Base-by-base conservation (phyloP, 2,113 vertebrate genomes). In the Poeciliopsis retropinna region DNA sequence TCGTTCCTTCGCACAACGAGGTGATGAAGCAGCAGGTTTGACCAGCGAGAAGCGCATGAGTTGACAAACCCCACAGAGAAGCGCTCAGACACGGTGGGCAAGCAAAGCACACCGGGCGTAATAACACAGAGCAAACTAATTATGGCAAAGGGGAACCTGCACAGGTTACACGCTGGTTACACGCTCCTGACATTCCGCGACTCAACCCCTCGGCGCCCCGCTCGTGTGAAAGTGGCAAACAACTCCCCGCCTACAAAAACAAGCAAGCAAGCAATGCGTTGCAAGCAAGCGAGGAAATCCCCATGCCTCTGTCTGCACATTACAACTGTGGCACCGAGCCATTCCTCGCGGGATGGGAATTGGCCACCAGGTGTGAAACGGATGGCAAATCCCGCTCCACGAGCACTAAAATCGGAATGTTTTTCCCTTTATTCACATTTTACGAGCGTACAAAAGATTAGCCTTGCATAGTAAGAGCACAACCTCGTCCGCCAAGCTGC, bases 1-100 rank as follows among this genome's bases (percentile, higher is more conserved):
- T 47, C 44, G 44, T 17, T 91, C 86, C 88, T 80, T 62, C 77
- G 44, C 87, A 78, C 89, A 81, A 64, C 80, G 91, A 86, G 89
- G 74, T 91, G 92, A 92, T 93, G 93, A 90, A 94, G 90, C 92
- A 93, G 92, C 92, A 92, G 93, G 91, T 92, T 90, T 88, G 84
- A 84, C 62, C 79, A 63, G 88, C 77, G 39, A 79, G 80, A 88
- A 83, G 90, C 91, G 88, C 88, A 90, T 88, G 92, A 90, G 92
- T 83, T 89, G 81, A 88, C 87, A 88, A 85, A 91, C 69, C 51
- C 51, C 88, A 72, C 37, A 61, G 1, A 76, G 73, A 74, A 62
- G 76, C 77, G 78, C 78, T 29, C 77, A 1, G 75, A 47, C 41
- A 78, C 31, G 28, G 32, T 12, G 65, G 72, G 44, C 14, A 47